Evolutionary conservation across 2,888 invertebrate genomes (phyloP), one percentile per base, ranked within the genome.

Genomic region (Morpho helenor): DNA sequence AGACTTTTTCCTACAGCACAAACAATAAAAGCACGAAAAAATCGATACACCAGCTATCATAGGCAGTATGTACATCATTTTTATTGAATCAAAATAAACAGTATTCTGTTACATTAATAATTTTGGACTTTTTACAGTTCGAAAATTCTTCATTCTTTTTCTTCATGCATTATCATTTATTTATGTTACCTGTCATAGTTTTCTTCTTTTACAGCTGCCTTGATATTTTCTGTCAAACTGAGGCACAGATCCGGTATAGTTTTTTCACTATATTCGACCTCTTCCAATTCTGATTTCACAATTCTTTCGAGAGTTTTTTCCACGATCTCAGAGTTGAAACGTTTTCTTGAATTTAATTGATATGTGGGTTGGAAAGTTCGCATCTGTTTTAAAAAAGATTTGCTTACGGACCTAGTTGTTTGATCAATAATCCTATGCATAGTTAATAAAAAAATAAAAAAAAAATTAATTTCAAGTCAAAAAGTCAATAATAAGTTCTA

Each of bases 291-390:
- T 31, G 92, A 87, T 31, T 90, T 87, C 68, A 95, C 83, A 4
- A 94, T 87, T 40, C 87, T 84, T 69, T 91, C 85, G 8, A 95
- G 78, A 55, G 94, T 91, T 71, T 88, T 91, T 68, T 93, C 84
- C 3, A 94, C 93, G 54, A 84, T 85, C 70, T 94, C 94, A 8
- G 82, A 77, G 68, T 92, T 92, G 73, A 95, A 95, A 2, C 91
- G 92, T 66, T 92, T 93, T 59, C 91, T 91, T 0, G 95, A 85
- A 59, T 93, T 92, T 46, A 95, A 74, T 68, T 93, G 93, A 73
- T 93, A 95, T 0, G 93, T 93, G 56, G 95, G 95, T 77, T 93
- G 92, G 72, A 91, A 93, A 22, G 71, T 82, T 59, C 88, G 78
- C 43, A 86, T 78, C 89, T 87, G 87, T 77, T 85, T 87, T 8